These are phyloP conservation scores for Drosophila tripunctata DNA, from an alignment of 2,888 invertebrate species.

Conservation along the genomic window DNA sequence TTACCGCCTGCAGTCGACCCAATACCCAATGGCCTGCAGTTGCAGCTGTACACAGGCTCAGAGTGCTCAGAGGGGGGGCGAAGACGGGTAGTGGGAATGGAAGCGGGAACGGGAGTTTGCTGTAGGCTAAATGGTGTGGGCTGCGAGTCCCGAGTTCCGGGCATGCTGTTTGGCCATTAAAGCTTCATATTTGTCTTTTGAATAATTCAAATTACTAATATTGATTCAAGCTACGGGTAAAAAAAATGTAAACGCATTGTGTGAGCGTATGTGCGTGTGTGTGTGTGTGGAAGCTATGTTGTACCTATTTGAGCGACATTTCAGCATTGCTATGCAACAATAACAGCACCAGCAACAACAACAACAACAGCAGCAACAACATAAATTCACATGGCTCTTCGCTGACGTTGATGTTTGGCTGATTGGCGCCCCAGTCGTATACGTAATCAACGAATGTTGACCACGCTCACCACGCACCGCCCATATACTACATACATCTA, in stretches of 20 bases:
- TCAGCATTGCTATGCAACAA: constrained; percentile 64
- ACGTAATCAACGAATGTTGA: constrained; percentile 82
- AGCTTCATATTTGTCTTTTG: constrained; percentile 84
- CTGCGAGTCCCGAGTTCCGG: constrained; percentile 35
- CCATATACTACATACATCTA: constrained; percentile 29
- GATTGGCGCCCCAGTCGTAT: constrained; percentile 80
- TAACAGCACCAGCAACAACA: constrained; percentile 42
- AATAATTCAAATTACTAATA: constrained; percentile 85
- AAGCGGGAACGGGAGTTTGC: background rate
- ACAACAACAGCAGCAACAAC: constrained; percentile 13
- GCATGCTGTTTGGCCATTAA: constrained; percentile 83
- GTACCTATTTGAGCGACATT: constrained; percentile 51
- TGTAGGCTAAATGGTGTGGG: constrained; percentile 33
- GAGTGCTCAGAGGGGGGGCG: constrained; percentile 5
- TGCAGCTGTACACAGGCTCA: constrained; percentile 33
- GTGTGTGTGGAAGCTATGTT: constrained; percentile 32
- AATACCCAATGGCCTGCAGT: constrained; percentile 52
- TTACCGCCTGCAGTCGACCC: constrained; percentile 35
- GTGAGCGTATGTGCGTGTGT: constrained; percentile 13
- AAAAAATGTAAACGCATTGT: constrained; percentile 69
- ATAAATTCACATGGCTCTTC: constrained; percentile 39
- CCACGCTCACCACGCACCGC: constrained; percentile 72
- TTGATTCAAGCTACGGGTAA: constrained; percentile 81
- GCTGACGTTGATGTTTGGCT: constrained; percentile 73
- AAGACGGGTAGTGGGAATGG: background rate